Evolutionary conservation across 2,113 vertebrate genomes (phyloP), one percentile per base, ranked within the genome.

Genomic region (Casuarius casuarius): DNA sequence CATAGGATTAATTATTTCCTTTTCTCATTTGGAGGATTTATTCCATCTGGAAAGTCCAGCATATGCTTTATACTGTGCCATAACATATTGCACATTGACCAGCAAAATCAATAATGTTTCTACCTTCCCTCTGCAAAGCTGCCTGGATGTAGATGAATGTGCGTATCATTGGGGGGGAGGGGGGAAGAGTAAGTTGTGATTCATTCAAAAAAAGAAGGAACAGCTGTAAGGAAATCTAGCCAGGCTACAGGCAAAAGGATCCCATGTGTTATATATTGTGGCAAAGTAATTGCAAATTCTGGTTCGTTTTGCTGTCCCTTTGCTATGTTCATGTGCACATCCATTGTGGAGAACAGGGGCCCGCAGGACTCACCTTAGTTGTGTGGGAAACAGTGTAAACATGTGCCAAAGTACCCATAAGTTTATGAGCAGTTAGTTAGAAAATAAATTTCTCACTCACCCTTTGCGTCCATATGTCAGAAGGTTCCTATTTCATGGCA

Each of bases 321-420:
- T 52, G 25, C 44, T 28, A 9, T 0, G 0, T 70, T 92, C 51
- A n/a, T 84, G 44, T 38, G 29, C 4, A 7, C 0, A 0, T 63
- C 35, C 28, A 3, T 2, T 22, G 18, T 19, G 3, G 2, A 8
- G 51, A 62, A 84, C 17, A 22, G 42, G 12, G 5, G 8, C 23
- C 15, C 1, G 0, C 14, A 81, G 51, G 7, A 61, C 26, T 28
- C 19, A 6, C 1, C 0, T 26, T 85, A 0, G 2, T 29, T 29
- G 14, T 61, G n/a, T 66, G 19, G 48, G 35, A 40, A 67, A 26
- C 6, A 15, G 52, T 61, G 15, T 58, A 48, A 87, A 42, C 40
- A 7, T 31, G 19, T 56, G 18, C 54, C 10, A 0, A 0, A 44
- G 35, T 23, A 40, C 44, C 25, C 48, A 22, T 31, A 89, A 63